phyloP scores from a whole-genome alignment of 2,888 invertebrate genomes.

The Ichneumon xanthorius region DNA sequence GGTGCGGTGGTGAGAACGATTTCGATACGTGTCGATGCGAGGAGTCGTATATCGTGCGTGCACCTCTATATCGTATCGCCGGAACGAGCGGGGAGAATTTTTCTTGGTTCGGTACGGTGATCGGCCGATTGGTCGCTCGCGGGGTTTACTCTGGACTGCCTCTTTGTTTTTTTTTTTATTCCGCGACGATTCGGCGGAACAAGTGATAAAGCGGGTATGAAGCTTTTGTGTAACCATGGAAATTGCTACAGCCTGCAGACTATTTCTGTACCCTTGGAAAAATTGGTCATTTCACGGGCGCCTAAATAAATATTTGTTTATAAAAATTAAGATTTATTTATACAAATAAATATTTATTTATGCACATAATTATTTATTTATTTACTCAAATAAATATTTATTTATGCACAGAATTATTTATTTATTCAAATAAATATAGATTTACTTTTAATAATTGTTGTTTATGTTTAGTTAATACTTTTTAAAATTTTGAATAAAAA shows the following conservation, averaged over 20 bases:
- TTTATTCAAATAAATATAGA: too few relatives aligned
- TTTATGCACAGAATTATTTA: too few relatives aligned
- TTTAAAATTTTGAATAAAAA: too few relatives aligned
- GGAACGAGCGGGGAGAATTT: conserved; percentile 8
- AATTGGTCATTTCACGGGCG: too few relatives aligned
- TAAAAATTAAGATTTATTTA: too few relatives aligned
- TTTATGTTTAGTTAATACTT: too few relatives aligned
- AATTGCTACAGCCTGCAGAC: background rate
- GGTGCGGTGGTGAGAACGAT: conserved; percentile 21
- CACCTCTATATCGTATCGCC: background rate
- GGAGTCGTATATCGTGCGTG: conserved; percentile 28
- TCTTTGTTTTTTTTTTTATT: background rate
- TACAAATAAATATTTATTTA: too few relatives aligned
- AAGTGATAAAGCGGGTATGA: background rate
- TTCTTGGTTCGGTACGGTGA: background rate
- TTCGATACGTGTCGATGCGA: conserved; percentile 6
- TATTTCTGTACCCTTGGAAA: background rate
- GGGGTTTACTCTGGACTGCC: background rate
- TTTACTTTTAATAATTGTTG: too few relatives aligned
- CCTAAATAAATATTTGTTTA: too few relatives aligned
- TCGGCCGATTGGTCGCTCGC: background rate
- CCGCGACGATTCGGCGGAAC: background rate
- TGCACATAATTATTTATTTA: too few relatives aligned
- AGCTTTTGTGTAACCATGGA: background rate
- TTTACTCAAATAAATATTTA: too few relatives aligned